Evolutionary conservation across 2,113 vertebrate species (phyloP).

Genomic region (Alligator mississippiensis): DNA sequence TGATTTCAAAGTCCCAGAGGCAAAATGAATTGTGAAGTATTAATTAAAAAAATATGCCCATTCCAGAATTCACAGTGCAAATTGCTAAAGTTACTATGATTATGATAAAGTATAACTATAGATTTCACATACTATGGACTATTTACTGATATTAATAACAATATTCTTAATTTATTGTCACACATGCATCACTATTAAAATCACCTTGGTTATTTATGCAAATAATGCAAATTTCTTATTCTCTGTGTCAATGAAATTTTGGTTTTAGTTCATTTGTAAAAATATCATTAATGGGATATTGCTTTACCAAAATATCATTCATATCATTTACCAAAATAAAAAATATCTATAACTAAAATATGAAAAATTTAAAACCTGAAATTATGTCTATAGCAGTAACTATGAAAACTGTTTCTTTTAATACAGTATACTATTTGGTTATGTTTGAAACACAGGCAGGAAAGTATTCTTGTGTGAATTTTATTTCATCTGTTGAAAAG

Average conservation of each 20-base stretch:
- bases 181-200: not conserved
- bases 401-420: not conserved
- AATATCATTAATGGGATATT: not conserved
- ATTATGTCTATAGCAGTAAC: not conserved
- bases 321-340: not conserved
- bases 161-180: not conserved
- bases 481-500: not conserved
- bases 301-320: not conserved
- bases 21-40: not conserved
- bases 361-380: not conserved
- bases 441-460: not conserved
- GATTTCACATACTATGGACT: not conserved
- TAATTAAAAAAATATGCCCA: not conserved
- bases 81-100: not conserved
- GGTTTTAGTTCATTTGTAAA: not conserved
- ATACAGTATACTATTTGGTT: not conserved
- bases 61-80: not conserved
- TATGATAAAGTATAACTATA: not conserved
- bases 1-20: not conserved
- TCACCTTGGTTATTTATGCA: not conserved
- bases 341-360: not conserved
- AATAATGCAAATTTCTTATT: not conserved
- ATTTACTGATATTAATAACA: not conserved
- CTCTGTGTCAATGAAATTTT: not conserved
- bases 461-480: not conserved